Base-by-base conservation (phyloP, 2,113 vertebrate genomes). In the Sylvilagus bachmani region DNA sequence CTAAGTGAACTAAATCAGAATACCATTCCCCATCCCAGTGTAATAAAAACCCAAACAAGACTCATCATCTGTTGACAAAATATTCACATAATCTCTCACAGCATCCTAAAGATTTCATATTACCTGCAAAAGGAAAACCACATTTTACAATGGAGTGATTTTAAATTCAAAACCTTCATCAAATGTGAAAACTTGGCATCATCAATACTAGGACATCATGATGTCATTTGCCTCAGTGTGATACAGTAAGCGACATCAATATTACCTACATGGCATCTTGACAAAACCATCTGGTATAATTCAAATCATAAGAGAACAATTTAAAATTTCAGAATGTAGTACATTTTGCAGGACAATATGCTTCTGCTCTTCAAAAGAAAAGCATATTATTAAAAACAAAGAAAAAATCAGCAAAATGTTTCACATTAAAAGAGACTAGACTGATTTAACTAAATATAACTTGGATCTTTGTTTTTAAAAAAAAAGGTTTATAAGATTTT, bases 351-450 rank as follows among this genome's bases (percentile, higher is more conserved):
- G 80, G 11, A 95, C 8, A 55, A 31, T 51, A 49, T 25, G 5
- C 19, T 55, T 75, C 11, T 73, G 36, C 16, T 93, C 55, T 77
- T 95, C 29, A 90, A 64, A 86, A 87, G 58, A 71, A 69, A 31
- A 64, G 44, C 36, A 38, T 58, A 14, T 73, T 85, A 88, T 73
- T 92, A 53, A 93, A 95, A 90, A 58, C 7, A 85, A 94, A n/a
- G 17, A 36, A 55, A 89, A 85, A 2, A 4, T 6, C 64, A 55
- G 36, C 13, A 51, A 49, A 89, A 51, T 92, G 21, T 70, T 86
- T 27, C 31, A 83, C 38, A 79, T 91, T 90, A 79, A 86, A n/a
- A 78, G 71, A 91, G 31, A 90, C 2, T 83, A 3, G 49, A 70
- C 12, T 84, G 22, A 66, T n/a, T 71, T 82, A 69, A 89, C 38